Evolutionary conservation across 2,888 invertebrate genomes (phyloP), one percentile per base, ranked within the genome.

Genomic region (Venusia cambrica): DNA sequence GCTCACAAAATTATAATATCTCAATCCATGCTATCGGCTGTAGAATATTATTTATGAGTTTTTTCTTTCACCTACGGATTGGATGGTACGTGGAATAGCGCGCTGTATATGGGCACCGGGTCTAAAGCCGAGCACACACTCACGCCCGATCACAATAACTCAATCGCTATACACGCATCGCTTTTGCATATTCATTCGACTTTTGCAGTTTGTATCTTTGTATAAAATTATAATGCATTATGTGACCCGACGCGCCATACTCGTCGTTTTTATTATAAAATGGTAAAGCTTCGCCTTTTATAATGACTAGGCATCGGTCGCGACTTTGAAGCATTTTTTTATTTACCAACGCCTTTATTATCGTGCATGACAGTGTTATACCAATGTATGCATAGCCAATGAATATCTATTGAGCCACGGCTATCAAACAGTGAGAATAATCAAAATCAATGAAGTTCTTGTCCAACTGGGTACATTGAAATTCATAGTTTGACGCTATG

Each of bases 141-240:
- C 20, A 6, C 51, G 38, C 20, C 27, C 26, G 52, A 67, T 63
- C 62, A 83, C 85, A 84, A 85, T 85, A 85, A 84, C 84, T 83
- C 85, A 84, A 84, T 84, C 72, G 65, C 57, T 63, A 67, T 76
- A 80, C 61, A 65, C 70, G 64, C 73, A 69, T 63, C 65, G 60
- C 64, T 59, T 74, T 79, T 87, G 85, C 85, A 87, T 87, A 87
- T 87, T 87, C 85, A 87, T 87, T 80, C 71, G 71, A 63, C 60
- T 61, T 60, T 71, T 65, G 76, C 73, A 75, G 69, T 81, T 75
- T 75, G 83, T 85, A 84, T 85, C 84, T 80, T 84, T 83, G 84
- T 87, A 85, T 85, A 78, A 85, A 84, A 85, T 87, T 84, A 87
- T 87, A 87, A 85, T 84, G 81, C 80, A 83, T 84, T 81, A 83